Conservation (phyloP, 1,140 invertebrate genomes). For the Bombus picipes region DNA sequence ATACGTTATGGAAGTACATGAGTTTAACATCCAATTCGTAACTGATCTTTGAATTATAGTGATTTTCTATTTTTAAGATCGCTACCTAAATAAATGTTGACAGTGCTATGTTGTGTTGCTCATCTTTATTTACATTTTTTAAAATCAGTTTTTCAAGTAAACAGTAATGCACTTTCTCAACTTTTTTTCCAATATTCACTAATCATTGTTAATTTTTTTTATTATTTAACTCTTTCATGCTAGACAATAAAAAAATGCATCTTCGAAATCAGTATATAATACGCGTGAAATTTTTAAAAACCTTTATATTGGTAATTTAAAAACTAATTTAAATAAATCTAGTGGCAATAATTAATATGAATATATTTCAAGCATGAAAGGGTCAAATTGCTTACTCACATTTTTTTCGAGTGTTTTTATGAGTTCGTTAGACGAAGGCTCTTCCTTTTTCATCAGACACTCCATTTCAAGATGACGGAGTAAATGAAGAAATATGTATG, state of each 20-base stretch:
- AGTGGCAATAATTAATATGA: not conserved
- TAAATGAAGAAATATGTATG: not conserved
- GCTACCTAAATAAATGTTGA: slow-evolving; percentile 55
- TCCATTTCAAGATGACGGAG: slow-evolving; percentile 10
- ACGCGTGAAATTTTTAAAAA: not conserved
- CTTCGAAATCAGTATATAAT: not conserved
- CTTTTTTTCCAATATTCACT: not conserved
- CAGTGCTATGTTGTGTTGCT: slow-evolving; percentile 28
- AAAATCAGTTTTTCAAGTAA: slow-evolving; percentile 37
- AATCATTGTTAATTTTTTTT: slow-evolving; percentile 5
- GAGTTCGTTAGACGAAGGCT: slow-evolving; percentile 24
- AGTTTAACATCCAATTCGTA: slow-evolving; percentile 67
- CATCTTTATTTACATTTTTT: slow-evolving; percentile 45
- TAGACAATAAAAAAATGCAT: not conserved
- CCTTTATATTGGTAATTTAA: not conserved
- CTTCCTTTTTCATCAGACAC: slow-evolving; percentile 14
- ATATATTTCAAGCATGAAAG: slow-evolving; percentile 19
- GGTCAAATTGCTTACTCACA: slow-evolving; percentile 51
- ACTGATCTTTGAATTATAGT: slow-evolving; percentile 48
- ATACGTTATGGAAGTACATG: slow-evolving; percentile 58
- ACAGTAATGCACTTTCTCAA: slow-evolving; percentile 32
- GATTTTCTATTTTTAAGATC: slow-evolving; percentile 62
- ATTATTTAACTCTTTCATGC: slow-evolving; percentile 14
- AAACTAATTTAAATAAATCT: not conserved
- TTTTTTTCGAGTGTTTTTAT: slow-evolving; percentile 61